Base-by-base conservation (phyloP, 2,888 invertebrate genomes). In the Cheilosia impressa region DNA sequence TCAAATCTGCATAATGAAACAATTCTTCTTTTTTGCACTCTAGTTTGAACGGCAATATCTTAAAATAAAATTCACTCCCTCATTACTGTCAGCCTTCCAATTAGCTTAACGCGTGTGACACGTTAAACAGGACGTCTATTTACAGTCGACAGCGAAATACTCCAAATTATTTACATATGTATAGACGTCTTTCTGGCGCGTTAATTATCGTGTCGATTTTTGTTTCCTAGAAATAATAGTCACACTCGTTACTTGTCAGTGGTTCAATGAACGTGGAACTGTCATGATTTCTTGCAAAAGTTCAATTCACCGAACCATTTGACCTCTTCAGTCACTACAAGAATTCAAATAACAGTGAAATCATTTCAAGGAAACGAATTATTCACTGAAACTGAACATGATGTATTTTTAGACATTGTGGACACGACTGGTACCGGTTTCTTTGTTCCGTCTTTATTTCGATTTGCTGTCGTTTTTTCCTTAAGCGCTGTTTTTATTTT, bases 391-490 rank as follows among this genome's bases (percentile, higher is more conserved):
- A 53, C 34, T 73, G 62, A 45, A 66, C 57, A 69, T 19, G 41
- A 27, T 27, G 60, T 71, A 79, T 71, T 71, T 80, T 75, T 66
- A 75, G 79, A 65, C 55, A 34, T 55, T 68, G 55, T 34, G 41
- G 27, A 58, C 60, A 60, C 50, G 41, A 34, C 68, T 47, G 50
- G 65, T 66, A 55, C 80, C 69, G 60, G 71, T 76, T 84, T 79
- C 84, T 84, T 84, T 84, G 79, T 84, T 75, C 60, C 75, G 47
- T 71, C 75, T 80, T 38, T 43, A 71, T 65, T 76, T 69, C 45
- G 31, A 41, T 66, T 58, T 31, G 17, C n/a, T 31, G 45, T 34
- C 15, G 24, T 43, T 57, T 66, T 15, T 47, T 60, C 6, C 58
- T 15, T 34, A n/a, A 17, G 19, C 19, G 41, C 31, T 52, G 73